A percentile compares a stretch with the other conserved stretches of the same genome.
Evolutionary conservation across 2,113 vertebrate genomes (phyloP).

Genomic region (Arvicanthis niloticus): DNA sequence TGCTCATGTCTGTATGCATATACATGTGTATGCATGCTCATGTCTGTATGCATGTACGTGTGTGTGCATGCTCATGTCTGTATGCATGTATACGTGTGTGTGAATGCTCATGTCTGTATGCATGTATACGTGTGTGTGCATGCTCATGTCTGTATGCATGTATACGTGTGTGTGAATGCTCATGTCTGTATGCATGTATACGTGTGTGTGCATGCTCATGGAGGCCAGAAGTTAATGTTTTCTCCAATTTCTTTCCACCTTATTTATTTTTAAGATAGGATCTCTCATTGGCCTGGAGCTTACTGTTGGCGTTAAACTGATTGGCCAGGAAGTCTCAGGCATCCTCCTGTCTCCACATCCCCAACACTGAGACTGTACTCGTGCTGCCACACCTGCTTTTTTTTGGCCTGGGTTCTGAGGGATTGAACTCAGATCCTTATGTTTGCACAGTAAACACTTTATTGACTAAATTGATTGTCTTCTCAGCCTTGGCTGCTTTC

Average conservation of each 20-base stretch:
- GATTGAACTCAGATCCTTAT: background rate
- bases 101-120: background rate
- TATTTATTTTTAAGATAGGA: background rate
- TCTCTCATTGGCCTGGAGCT: background rate
- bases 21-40: background rate
- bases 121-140: background rate
- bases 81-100: background rate
- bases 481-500: background rate
- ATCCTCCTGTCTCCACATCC: background rate
- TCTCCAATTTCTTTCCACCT: background rate
- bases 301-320: background rate
- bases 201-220: background rate
- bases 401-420: background rate
- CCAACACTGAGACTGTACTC: background rate
- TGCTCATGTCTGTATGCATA: background rate
- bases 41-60: background rate
- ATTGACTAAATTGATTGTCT: background rate
- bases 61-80: background rate
- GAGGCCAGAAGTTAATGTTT: background rate
- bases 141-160: no score
- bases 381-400: background rate
- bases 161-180: background rate
- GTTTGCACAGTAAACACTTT: background rate
- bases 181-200: background rate
- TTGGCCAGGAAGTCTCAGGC: background rate